Base-by-base conservation (phyloP, 2,888 invertebrate genomes). In the Tribolium freemani region DNA sequence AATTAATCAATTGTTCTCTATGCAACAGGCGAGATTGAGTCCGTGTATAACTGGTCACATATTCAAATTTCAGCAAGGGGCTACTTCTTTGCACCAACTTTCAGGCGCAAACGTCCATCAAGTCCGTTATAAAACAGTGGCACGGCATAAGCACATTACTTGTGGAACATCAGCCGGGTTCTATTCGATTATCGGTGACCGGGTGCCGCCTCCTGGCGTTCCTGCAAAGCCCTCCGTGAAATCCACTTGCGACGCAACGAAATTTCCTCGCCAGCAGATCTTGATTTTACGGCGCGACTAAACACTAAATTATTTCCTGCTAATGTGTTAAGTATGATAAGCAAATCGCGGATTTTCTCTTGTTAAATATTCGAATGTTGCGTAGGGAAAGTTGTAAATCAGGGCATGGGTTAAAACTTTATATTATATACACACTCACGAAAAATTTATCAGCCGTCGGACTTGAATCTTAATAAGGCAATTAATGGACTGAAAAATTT, bases 131-230 rank as follows among this genome's bases (percentile, higher is more conserved):
- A 60, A 60, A 61, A 74, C 67, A 56, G 69, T 51, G 72, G 64
- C 26, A 45, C 61, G 69, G 45, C 60, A 71, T 72, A 72, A 75
- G 72, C 75, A 71, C 73, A 70, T 75, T 75, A 70, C 64, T 69
- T 72, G 69, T 56, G 61, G 68, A 71, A 67, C 74, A 72, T 69
- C 72, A 70, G 69, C 63, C 51, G 73, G 61, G 64, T 46, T 58
- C 3, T 66, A 76, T 72, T 74, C 72, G 74, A 75, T 76, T 76
- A 75, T 75, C 74, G 64, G 68, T 60, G 58, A 58, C 64, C 69
- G 61, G 16, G 45, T 51, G 63, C 54, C 4, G 61, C 58, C 50
- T 50, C 60, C 51, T 21, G 13, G 54, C 16, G 54, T 54, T 21
- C 11, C 6, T 26, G 31, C 57, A 16, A 31, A 20, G 45, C 46